These are phyloP conservation scores for Otis tarda DNA, from an alignment of 2,113 vertebrate species.

Conservation along the genomic window DNA sequence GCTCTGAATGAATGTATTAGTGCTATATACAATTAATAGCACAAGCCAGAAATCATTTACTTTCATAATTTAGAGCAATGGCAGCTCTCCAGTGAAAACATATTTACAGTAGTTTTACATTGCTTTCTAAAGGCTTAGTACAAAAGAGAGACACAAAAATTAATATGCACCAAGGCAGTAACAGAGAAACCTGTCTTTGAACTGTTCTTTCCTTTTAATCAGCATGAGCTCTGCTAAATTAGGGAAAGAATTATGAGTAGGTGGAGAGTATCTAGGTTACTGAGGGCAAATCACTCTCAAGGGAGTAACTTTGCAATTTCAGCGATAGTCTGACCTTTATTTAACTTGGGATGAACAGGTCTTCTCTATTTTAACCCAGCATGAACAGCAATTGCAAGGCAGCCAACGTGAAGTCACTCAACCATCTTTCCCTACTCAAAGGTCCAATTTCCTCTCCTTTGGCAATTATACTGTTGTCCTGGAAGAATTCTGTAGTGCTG, in stretches of 20 bases:
- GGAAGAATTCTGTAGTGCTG: background rate
- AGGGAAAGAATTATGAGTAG: slow-evolving; percentile 17
- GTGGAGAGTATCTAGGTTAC: background rate
- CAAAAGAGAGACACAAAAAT: slow-evolving; percentile 34
- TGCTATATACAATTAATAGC: slow-evolving; percentile 13
- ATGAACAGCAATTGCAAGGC: background rate
- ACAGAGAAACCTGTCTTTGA: slow-evolving; percentile 28
- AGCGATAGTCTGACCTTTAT: background rate
- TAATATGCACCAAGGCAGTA: background rate
- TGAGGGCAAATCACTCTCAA: background rate
- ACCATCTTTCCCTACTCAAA: background rate
- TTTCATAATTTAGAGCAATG: slow-evolving; percentile 21
- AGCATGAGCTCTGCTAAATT: background rate
- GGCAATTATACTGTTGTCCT: background rate
- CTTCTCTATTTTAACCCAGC: slow-evolving; percentile 1
- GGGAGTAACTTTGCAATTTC: background rate
- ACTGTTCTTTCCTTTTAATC: slow-evolving; percentile 46
- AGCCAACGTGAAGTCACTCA: background rate
- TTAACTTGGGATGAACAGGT: background rate
- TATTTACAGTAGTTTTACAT: slow-evolving; percentile 40
- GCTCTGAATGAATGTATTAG: slow-evolving; percentile 6
- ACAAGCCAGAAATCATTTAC: slow-evolving; percentile 20
- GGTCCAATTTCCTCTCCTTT: background rate
- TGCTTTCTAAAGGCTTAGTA: slow-evolving; percentile 1
- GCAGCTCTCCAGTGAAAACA: slow-evolving; percentile 21